A percentile compares a stretch with the other conserved stretches of the same genome.
Conservation (phyloP, 2,797 vertebrate genomes). For the Podargus strigoides region DNA sequence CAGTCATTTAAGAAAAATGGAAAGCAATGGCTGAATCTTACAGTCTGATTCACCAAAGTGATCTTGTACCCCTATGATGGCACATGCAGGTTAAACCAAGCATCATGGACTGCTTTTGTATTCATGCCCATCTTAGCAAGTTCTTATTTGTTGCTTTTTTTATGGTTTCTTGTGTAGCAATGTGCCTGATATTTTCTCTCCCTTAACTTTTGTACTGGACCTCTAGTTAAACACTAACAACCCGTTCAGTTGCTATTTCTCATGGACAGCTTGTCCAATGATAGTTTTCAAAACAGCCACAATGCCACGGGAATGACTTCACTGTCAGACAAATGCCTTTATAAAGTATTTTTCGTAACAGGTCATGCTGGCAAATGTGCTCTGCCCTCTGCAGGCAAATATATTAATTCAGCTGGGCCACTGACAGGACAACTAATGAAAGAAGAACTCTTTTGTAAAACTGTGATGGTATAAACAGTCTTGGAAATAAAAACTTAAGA, state of each 20-base stretch:
- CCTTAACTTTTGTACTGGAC: neutral
- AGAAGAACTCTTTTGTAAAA: neutral
- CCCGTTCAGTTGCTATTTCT: neutral
- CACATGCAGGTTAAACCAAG: neutral
- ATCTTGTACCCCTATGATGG: neutral
- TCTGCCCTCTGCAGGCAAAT: neutral
- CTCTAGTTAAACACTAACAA: neutral
- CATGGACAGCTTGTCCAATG: neutral
- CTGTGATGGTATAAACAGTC: neutral
- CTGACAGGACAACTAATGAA: neutral
- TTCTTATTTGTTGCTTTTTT: neutral
- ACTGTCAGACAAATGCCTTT: neutral
- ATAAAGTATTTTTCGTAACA: neutral
- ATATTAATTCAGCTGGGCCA: neutral
- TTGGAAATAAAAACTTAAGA: neutral
- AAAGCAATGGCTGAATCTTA: neutral
- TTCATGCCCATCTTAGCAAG: neutral
- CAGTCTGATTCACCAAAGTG: neutral
- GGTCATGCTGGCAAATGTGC: neutral
- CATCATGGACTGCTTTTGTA: neutral
- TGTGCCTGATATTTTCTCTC: neutral
- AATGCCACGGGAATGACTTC: neutral
- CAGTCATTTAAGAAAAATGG: neutral
- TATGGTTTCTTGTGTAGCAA: neutral
- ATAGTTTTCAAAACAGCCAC: neutral